Evolutionary conservation across 2,797 vertebrate species (phyloP), one percentile per base, ranked within the genome.

Genomic region (Bryconaethiops microstoma): DNA sequence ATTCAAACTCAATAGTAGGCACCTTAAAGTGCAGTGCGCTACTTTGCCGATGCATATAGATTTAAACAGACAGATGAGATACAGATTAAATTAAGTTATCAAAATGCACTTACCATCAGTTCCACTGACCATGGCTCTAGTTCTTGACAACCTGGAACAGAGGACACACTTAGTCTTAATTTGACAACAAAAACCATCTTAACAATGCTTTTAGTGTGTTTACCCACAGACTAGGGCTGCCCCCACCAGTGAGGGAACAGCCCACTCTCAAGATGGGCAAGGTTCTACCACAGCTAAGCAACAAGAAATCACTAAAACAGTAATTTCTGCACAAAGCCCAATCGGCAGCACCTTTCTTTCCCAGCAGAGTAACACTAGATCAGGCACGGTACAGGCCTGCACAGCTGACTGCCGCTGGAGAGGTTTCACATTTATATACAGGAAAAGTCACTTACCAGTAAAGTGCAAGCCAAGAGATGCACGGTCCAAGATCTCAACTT

Each of bases 341-440:
- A 73, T 25, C 59, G 68, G 73, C 74, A 42, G 72, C 2, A 60
- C 67, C 77, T 82, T 80, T 65, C 84, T 90, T 72, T 90, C 16
- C 89, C 89, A 90, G 88, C 87, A 88, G 89, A 86, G 89, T 88
- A 90, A 90, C 88, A 88, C 89, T 83, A 57, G 77, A 2, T 68
- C 89, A 88, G 87, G 82, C 86, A 88, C 2, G 59, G 79, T 16
- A 23, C 16, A 55, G 76, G 80, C 83, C 86, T 82, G 87, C 16
- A 74, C 84, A 83, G 87, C 85, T 88, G 87, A 90, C 86, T 86
- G 21, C 86, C 75, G 81, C 86, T 88, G 87, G 87, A 81, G 19
- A 0, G 10, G 19, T 1, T 8, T 21, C 35, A 57, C 29, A 21
- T 74, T 72, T 7, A 71, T n/a, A 0, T 50, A 5, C 21, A 10